These are phyloP conservation scores for Erythrocercus mccallii DNA, from an alignment of 2,113 vertebrate species.

Conservation along the genomic window DNA sequence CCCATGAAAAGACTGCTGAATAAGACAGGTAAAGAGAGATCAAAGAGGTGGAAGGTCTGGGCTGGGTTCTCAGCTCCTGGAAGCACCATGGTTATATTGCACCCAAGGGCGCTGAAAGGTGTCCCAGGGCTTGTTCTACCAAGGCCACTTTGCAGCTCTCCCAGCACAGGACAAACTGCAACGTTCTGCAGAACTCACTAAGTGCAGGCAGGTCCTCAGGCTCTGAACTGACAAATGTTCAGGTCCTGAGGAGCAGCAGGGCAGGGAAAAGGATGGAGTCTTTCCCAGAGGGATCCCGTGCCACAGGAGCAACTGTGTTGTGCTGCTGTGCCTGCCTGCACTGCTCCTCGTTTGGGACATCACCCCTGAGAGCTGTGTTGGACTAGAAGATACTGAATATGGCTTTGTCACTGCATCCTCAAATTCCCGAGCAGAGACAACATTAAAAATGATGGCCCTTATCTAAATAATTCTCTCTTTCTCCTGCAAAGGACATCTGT, in stretches of 20 bases:
- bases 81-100: fast-evolving
- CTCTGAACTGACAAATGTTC: background rate
- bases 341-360: background rate
- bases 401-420: background rate
- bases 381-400: background rate
- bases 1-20: fast-evolving
- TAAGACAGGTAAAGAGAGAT: background rate
- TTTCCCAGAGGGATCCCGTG: background rate
- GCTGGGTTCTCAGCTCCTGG: background rate
- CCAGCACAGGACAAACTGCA: background rate
- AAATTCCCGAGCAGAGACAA: background rate
- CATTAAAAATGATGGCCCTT: background rate
- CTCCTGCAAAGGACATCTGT: background rate
- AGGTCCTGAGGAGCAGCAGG: background rate
- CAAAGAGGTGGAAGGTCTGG: background rate
- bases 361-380: background rate
- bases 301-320: background rate
- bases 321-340: background rate
- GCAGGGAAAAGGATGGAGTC: background rate
- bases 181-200: background rate
- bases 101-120: background rate
- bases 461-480: background rate
- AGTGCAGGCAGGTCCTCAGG: background rate
- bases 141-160: background rate
- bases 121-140: background rate